phyloP scores from a whole-genome alignment of 2,797 vertebrate species.

The Onychomys leucogaster region DNA sequence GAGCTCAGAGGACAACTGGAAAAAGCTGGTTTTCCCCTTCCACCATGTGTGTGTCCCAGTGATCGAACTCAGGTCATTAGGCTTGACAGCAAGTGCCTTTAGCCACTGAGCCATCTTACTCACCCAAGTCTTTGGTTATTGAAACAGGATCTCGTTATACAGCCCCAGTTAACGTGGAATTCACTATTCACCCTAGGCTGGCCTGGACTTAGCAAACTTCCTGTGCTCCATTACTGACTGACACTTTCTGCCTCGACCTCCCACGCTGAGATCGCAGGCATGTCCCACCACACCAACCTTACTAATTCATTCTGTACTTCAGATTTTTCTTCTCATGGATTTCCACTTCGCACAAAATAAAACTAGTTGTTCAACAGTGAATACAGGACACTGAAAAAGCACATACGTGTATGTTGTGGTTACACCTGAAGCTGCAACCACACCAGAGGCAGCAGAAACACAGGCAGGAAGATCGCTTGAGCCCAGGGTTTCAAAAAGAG shows the following conservation, averaged over 20 bases:
- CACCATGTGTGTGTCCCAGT: too few relatives aligned
- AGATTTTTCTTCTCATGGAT: background rate
- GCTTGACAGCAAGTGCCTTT: background rate
- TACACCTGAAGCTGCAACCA: background rate
- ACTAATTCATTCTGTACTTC: background rate
- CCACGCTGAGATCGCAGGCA: background rate
- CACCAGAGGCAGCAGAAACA: background rate
- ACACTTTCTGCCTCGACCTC: background rate
- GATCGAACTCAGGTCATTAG: background rate
- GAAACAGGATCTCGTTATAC: background rate
- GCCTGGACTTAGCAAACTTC: background rate
- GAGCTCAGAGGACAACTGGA: background rate
- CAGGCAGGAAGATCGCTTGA: background rate
- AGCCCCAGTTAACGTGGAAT: background rate
- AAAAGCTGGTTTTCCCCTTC: background rate
- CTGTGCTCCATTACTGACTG: background rate
- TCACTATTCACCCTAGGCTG: background rate
- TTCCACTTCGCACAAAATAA: background rate
- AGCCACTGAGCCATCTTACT: background rate
- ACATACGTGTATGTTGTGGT: accelerated
- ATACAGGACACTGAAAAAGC: background rate
- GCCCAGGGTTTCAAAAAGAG: background rate
- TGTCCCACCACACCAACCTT: background rate
- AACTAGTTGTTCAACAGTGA: background rate
- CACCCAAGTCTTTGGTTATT: background rate